phyloP scores from a whole-genome alignment of 1,140 invertebrate genomes.

The Drosophila bipectinata region DNA sequence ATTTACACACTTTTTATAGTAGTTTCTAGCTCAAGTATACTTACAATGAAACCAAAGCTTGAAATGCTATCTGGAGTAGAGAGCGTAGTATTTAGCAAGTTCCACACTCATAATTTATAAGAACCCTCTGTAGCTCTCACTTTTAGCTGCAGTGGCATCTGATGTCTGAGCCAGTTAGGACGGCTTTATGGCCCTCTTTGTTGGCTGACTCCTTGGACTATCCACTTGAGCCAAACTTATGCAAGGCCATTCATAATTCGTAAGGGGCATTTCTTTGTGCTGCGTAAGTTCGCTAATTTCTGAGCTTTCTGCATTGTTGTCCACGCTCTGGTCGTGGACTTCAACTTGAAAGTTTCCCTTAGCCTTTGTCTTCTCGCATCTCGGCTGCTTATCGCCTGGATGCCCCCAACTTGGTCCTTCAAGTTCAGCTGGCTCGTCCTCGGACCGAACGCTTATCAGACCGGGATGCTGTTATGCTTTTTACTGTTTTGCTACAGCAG shows the following conservation, averaged over 20 bases:
- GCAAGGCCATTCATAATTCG: slow-evolving; percentile 54
- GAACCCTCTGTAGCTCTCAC: slow-evolving; percentile 14
- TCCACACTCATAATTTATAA: slow-evolving; percentile 24
- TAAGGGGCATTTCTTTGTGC: slow-evolving; percentile 40
- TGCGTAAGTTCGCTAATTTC: slow-evolving; percentile 58
- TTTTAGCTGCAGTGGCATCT: slow-evolving; percentile 11
- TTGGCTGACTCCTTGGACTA: slow-evolving; percentile 20
- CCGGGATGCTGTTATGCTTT: slow-evolving; percentile 41
- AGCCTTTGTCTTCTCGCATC: slow-evolving; percentile 52
- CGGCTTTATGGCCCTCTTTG: slow-evolving; percentile 34
- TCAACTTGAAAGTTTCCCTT: slow-evolving; percentile 39
- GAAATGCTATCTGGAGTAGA: neutral
- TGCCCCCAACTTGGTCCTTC: slow-evolving; percentile 34
- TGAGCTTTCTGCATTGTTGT: slow-evolving; percentile 36
- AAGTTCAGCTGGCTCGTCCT: slow-evolving; percentile 13
- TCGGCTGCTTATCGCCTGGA: slow-evolving; percentile 33
- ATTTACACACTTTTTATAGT: no score
- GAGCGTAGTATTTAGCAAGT: slow-evolving; percentile 9
- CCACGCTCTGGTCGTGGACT: slow-evolving; percentile 25
- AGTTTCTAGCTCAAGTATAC: neutral
- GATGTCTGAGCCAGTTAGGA: slow-evolving; percentile 21
- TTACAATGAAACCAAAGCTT: neutral
- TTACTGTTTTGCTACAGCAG: slow-evolving; percentile 22
- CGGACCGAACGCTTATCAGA: slow-evolving; percentile 48
- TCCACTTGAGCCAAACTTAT: slow-evolving; percentile 42